Percentiles rank a stretch among this genome's conserved stretches.
These are phyloP conservation scores for Merodon equestris DNA, from an alignment of 2,888 invertebrate genomes.

Conservation along the genomic window DNA sequence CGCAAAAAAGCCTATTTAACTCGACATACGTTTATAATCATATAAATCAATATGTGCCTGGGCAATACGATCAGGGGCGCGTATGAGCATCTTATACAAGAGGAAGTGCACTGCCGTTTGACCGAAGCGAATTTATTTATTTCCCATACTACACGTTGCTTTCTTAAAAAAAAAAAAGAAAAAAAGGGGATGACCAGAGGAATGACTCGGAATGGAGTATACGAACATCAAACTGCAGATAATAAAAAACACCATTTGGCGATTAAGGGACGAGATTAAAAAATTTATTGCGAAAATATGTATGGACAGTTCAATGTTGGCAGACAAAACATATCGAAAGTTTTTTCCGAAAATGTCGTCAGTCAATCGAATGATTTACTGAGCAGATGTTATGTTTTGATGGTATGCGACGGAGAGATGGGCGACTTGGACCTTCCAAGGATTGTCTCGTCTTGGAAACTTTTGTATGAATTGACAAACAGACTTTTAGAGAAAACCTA, in stretches of 20 bases:
- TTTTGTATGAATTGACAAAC: too few species aligned
- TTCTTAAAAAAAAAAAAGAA: slow-evolving; percentile 36
- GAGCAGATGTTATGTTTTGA: slow-evolving; percentile 63
- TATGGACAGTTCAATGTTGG: slow-evolving; percentile 73
- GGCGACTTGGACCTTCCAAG: too few species aligned
- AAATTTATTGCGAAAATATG: slow-evolving; percentile 80
- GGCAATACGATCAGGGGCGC: neutral
- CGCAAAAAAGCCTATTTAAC: slow-evolving; percentile 17
- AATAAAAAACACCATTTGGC: slow-evolving; percentile 79
- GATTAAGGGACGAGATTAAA: slow-evolving; percentile 80
- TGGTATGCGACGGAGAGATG: too few species aligned
- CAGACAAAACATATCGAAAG: slow-evolving; percentile 63
- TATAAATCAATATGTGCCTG: slow-evolving; percentile 51
- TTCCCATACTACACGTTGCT: slow-evolving; percentile 24
- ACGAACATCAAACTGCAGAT: slow-evolving; percentile 70
- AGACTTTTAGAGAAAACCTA: too few species aligned
- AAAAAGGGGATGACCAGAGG: slow-evolving; percentile 43
- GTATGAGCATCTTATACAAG: slow-evolving; percentile 40
- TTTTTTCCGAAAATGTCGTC: slow-evolving; percentile 58
- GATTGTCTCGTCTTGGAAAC: too few species aligned
- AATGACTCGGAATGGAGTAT: slow-evolving; percentile 49
- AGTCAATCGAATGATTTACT: slow-evolving; percentile 69
- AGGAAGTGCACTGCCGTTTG: slow-evolving; percentile 54
- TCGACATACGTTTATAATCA: slow-evolving; percentile 15
- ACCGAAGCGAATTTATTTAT: slow-evolving; percentile 67